phyloP scores from a whole-genome alignment of 1,140 invertebrate species.

The Cheumatopsyche charites region DNA sequence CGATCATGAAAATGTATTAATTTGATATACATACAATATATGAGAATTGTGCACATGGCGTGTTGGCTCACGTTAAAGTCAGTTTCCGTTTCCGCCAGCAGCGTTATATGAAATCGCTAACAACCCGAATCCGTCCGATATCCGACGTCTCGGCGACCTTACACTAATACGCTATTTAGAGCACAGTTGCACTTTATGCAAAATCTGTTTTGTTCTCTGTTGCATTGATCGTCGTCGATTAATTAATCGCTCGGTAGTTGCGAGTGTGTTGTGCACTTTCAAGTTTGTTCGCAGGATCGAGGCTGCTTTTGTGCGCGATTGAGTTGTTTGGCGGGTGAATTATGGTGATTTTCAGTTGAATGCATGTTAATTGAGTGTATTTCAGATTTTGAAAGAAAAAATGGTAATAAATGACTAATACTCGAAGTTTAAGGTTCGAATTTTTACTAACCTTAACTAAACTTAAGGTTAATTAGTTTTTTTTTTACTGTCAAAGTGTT shows the following conservation, averaged over 20 bases:
- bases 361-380: no score
- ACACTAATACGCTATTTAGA: neutral
- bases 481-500: no score
- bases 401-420: no score
- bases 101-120: neutral
- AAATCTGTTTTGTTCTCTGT: neutral
- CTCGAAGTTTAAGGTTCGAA: no score
- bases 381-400: no score
- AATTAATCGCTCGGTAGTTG: neutral
- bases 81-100: neutral
- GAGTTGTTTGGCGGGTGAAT: neutral
- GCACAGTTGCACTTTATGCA: neutral
- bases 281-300: neutral
- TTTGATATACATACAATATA: neutral
- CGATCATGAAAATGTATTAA: neutral
- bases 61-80: neutral
- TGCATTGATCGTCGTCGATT: neutral
- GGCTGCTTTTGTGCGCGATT: neutral
- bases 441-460: no score
- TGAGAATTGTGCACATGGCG: neutral
- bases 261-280: neutral
- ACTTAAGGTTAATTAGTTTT: no score
- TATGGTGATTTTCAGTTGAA: no score
- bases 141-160: neutral
- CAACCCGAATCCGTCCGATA: slow-evolving; percentile 6